Base-by-base conservation (phyloP, 2,113 vertebrate species). In the Poeciliopsis retropinna region DNA sequence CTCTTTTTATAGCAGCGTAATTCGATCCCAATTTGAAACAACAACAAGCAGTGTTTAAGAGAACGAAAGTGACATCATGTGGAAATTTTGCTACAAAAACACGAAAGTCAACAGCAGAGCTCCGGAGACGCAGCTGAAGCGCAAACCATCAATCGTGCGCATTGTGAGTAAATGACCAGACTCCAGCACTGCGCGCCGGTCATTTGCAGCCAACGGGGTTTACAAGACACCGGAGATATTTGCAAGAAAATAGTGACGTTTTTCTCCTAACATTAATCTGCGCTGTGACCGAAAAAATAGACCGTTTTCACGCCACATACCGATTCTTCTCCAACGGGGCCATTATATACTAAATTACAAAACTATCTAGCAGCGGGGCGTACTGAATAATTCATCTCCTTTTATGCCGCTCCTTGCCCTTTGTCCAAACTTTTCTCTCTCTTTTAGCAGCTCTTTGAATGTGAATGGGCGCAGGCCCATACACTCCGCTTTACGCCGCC, bases 311-410 rank as follows among this genome's bases (percentile, higher is more conserved):
- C 94, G 85, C 87, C 91, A 90, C 93, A 92, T 93, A 93, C 87
- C 85, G 88, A 94, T 93, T 94, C 76, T 75, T 92, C 90, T 94
- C 91, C 93, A 94, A 90, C 91, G 79, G 51, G 85, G 85, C 93
- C 94, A 93, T 92, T 93, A 95, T 92, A 93, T 93, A 93, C 51
- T 57, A 95, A 95, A 96, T 96, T 95, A 96, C 94, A 93, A 92
- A 91, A 95, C 95, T 93, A 94, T 95, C 94, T 91, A 96, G 67
- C 97, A 96, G 96, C 94, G 37, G 96, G 97, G 93, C 88, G 94
- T 90, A 93, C 87, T 93, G 95, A 95, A 93, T 95, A 90, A 96
- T 95, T 94, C 92, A 96, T 90, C 92, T 94, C 88, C 91, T 89
- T 95, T 96, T 97, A 94, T 96, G 95, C 92, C 87, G 90, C 79